Conservation (phyloP, 2,888 invertebrate genomes). For the Parnassius glacialis region DNA sequence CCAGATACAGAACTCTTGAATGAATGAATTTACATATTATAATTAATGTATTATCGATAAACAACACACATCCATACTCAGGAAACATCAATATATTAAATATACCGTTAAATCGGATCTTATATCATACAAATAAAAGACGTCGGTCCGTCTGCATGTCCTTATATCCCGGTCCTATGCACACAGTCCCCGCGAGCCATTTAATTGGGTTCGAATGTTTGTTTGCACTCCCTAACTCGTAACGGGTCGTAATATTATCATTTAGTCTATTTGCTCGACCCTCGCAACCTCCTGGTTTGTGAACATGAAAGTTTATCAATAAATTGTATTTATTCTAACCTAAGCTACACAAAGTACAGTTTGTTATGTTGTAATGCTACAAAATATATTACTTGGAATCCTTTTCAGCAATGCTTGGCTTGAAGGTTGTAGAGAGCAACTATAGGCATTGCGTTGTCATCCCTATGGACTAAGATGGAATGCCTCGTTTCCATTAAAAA, state of each 20-base stretch:
- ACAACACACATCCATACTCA: neutral
- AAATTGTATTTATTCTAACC: slow-evolving; percentile 37
- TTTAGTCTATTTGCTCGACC: slow-evolving; percentile 45
- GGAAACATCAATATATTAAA: slow-evolving; percentile 12
- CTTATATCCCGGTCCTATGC: slow-evolving; percentile 49
- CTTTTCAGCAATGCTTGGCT: too few relatives aligned
- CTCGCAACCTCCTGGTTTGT: slow-evolving; percentile 38
- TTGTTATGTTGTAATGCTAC: too few relatives aligned
- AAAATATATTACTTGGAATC: too few relatives aligned
- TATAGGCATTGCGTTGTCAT: too few relatives aligned
- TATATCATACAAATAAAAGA: slow-evolving; percentile 34
- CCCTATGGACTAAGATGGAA: too few relatives aligned
- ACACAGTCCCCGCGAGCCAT: slow-evolving; percentile 58
- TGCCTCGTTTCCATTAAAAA: too few relatives aligned
- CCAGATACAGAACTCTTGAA: too few relatives aligned
- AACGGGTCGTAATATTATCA: slow-evolving; percentile 49
- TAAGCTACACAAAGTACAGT: slow-evolving; percentile 6
- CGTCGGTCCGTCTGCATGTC: slow-evolving; percentile 15
- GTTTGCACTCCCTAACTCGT: slow-evolving; percentile 45
- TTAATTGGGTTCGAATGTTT: slow-evolving; percentile 68
- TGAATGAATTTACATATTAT: too few relatives aligned
- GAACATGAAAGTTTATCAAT: slow-evolving; percentile 36
- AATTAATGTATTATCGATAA: neutral
- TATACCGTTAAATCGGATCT: slow-evolving; percentile 27
- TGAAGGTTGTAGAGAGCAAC: too few relatives aligned